phyloP scores from a whole-genome alignment of 2,797 vertebrate genomes.

The Pipistrellus kuhlii region DNA sequence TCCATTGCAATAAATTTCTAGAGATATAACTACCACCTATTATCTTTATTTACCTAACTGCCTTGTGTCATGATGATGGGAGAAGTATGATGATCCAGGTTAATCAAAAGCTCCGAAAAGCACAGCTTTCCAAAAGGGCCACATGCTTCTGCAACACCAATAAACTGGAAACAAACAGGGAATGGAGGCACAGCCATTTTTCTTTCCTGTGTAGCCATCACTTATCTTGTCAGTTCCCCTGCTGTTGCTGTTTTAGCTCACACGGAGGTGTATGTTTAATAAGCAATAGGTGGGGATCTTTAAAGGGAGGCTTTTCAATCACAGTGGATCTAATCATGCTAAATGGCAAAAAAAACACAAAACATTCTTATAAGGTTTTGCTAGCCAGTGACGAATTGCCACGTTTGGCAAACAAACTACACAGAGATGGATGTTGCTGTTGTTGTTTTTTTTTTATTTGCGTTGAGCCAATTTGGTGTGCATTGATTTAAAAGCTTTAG shows the following conservation, averaged over 20 bases:
- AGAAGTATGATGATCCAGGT: constrained; percentile 58
- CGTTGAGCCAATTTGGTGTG: constrained; percentile 35
- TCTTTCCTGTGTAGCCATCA: constrained; percentile 72
- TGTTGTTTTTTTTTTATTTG: constrained; percentile 54
- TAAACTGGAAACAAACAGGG: constrained; percentile 64
- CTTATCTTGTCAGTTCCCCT: constrained; percentile 62
- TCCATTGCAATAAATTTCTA: background rate
- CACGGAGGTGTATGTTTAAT: constrained; percentile 78
- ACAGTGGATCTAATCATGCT: constrained; percentile 80
- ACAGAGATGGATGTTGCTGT: background rate
- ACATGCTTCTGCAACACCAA: background rate
- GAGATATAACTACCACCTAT: background rate
- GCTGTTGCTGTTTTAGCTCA: background rate
- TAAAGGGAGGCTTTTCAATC: constrained; percentile 82
- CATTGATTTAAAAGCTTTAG: constrained; percentile 14
- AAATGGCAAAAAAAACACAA: constrained; percentile 66
- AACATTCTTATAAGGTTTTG: background rate
- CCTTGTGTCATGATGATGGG: constrained; percentile 33
- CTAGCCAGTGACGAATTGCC: constrained; percentile 76
- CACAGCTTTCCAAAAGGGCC: background rate
- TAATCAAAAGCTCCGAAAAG: constrained; percentile 68
- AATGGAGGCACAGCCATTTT: constrained; percentile 63
- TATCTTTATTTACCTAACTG: constrained; percentile 63
- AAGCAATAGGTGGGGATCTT: constrained; percentile 79
- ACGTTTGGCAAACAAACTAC: constrained; percentile 49